Evolutionary conservation across 2,888 invertebrate species (phyloP).

Genomic region (Thymelicus acteon): DNA sequence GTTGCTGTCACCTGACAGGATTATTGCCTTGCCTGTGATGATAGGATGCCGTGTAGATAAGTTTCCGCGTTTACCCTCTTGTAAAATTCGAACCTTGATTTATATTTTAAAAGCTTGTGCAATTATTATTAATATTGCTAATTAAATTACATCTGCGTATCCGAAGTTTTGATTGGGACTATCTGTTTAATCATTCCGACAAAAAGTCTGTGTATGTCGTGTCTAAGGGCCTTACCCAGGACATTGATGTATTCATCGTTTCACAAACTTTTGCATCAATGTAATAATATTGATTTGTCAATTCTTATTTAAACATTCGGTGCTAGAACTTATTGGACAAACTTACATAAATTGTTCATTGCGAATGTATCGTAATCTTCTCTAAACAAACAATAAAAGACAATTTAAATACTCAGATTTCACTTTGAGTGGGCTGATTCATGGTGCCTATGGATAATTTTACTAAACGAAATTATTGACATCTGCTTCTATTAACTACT

Average conservation of each 20-base stretch:
- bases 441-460: background rate
- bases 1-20: too few relatives aligned
- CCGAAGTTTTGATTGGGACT: too few relatives aligned
- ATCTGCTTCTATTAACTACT: background rate
- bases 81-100: too few relatives aligned
- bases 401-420: conserved; percentile 22
- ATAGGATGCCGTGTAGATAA: too few relatives aligned
- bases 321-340: conserved; percentile 49
- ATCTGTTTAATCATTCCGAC: too few relatives aligned
- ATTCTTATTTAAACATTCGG: conserved; percentile 41
- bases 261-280: conserved; percentile 7
- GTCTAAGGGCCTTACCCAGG: background rate
- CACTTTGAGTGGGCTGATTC: conserved; percentile 7
- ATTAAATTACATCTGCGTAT: too few relatives aligned
- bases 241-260: background rate
- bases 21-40: too few relatives aligned
- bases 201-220: too few relatives aligned
- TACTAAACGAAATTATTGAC: background rate
- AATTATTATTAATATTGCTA: too few relatives aligned
- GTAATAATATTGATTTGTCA: conserved; percentile 11
- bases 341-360: background rate
- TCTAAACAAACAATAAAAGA: conserved; percentile 10
- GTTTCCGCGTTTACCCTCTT: too few relatives aligned
- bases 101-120: too few relatives aligned
- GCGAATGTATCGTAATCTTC: background rate